phyloP scores from a whole-genome alignment of 30 jellyfish, hydroid and myxozoan genomes.

The Nemopilema nomurai region DNA sequence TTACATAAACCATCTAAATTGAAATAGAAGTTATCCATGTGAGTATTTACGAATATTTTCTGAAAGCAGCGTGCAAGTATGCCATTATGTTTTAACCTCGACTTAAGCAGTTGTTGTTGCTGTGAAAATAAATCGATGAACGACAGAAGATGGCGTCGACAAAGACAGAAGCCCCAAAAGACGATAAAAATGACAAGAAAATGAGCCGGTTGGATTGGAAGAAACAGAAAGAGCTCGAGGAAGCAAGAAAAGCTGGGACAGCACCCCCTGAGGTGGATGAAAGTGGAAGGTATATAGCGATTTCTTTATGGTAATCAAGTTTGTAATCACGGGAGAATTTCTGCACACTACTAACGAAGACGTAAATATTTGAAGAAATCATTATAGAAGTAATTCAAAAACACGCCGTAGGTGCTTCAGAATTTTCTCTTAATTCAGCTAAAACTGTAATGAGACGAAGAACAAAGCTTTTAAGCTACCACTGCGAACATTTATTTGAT shows the following conservation, averaged over 20 bases:
- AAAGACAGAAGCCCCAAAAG: slow-evolving; percentile 68
- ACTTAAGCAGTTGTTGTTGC: slow-evolving; percentile 31
- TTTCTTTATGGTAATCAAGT: too few relatives aligned
- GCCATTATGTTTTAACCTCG: slow-evolving; percentile 21
- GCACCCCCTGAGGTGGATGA: slow-evolving; percentile 99
- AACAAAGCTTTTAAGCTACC: too few relatives aligned
- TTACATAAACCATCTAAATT: too few relatives aligned
- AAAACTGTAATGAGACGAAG: too few relatives aligned
- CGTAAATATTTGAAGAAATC: too few relatives aligned
- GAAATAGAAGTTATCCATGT: too few relatives aligned
- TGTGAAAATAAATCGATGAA: background rate
- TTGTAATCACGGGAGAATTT: too few relatives aligned
- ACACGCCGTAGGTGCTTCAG: too few relatives aligned
- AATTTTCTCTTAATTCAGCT: too few relatives aligned
- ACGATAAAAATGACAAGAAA: slow-evolving; percentile 55
- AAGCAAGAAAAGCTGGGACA: slow-evolving; percentile 98
- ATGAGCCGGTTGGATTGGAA: slow-evolving; percentile 88
- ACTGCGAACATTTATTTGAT: too few relatives aligned
- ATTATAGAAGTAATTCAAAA: too few relatives aligned
- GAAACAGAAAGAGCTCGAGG: slow-evolving; percentile 94
- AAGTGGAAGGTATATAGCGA: slow-evolving; percentile 79
- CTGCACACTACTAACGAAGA: too few relatives aligned
- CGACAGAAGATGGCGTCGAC: slow-evolving; percentile 64
- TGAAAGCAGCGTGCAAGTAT: background rate
- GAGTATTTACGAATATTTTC: background rate